A percentile compares a stretch with the other conserved stretches of the same genome.
phyloP scores from a whole-genome alignment of 2,113 vertebrate species.

The Bubo bubo region DNA sequence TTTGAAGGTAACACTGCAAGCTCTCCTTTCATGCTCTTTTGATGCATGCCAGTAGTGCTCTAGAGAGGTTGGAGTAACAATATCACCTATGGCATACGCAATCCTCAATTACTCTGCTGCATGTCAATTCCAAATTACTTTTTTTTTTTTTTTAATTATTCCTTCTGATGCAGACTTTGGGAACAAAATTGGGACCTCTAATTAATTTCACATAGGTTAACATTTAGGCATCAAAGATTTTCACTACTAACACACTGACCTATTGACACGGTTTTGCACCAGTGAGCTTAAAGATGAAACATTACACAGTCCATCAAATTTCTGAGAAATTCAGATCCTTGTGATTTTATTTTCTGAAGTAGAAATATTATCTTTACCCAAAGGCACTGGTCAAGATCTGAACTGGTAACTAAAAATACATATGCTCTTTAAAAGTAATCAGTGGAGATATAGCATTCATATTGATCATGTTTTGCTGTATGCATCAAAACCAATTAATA shows the following conservation, averaged over 20 bases:
- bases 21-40: background rate
- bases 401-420: background rate
- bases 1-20: background rate
- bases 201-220: background rate
- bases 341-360: background rate
- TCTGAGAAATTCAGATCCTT: background rate
- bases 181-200: background rate
- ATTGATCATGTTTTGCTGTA: background rate
- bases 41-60: too few relatives aligned
- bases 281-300: background rate
- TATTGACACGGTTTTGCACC: background rate
- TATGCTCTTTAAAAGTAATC: background rate
- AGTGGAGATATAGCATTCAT: background rate
- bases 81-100: too few relatives aligned
- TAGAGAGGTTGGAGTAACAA: background rate
- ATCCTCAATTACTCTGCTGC: background rate
- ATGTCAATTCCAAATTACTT: background rate
- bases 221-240: background rate
- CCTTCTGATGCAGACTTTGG: background rate
- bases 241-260: background rate
- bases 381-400: background rate
- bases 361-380: background rate
- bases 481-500: background rate
- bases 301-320: background rate
- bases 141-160: background rate